Percentiles rank a stretch among this genome's conserved stretches.
These are phyloP conservation scores for Herpetotheres cachinnans DNA, from an alignment of 2,113 vertebrate genomes.

Conservation along the genomic window DNA sequence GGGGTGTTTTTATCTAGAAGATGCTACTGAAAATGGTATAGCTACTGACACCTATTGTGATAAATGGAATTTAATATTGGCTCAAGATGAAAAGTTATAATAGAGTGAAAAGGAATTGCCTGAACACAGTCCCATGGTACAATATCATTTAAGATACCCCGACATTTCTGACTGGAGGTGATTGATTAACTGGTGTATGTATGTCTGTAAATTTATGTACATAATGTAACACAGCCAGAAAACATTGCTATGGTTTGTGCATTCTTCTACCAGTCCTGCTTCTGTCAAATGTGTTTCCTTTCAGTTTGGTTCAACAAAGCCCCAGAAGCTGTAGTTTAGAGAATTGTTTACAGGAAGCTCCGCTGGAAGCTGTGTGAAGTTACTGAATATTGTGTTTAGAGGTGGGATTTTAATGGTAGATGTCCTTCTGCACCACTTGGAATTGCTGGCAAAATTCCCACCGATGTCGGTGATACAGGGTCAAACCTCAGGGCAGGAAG, in stretches of 20 bases:
- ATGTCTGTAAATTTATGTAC: conserved; percentile 19
- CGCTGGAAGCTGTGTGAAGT: background rate
- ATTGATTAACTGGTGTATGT: conserved; percentile 9
- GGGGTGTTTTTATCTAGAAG: conserved; percentile 42
- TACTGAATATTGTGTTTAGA: background rate
- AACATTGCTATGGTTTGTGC: background rate
- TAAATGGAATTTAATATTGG: conserved; percentile 55
- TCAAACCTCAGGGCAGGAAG: background rate
- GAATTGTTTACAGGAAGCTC: background rate
- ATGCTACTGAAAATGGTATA: conserved; percentile 39
- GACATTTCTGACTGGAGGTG: background rate
- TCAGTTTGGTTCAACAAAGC: background rate
- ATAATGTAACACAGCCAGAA: background rate
- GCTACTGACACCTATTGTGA: conserved; percentile 59
- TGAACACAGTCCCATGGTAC: background rate
- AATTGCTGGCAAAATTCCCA: background rate
- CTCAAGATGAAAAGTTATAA: conserved; percentile 50
- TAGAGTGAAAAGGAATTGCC: conserved; percentile 45
- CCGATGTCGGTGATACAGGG: fast-evolving
- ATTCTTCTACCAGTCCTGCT: background rate
- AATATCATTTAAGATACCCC: conserved; percentile 22
- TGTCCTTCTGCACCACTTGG: background rate
- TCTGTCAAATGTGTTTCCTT: background rate
- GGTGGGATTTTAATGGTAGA: background rate
- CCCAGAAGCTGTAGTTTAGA: background rate